Percentiles rank a stretch among this genome's conserved stretches.
phyloP scores from a whole-genome alignment of 2,113 vertebrate species.

The Struthidea cinerea region DNA sequence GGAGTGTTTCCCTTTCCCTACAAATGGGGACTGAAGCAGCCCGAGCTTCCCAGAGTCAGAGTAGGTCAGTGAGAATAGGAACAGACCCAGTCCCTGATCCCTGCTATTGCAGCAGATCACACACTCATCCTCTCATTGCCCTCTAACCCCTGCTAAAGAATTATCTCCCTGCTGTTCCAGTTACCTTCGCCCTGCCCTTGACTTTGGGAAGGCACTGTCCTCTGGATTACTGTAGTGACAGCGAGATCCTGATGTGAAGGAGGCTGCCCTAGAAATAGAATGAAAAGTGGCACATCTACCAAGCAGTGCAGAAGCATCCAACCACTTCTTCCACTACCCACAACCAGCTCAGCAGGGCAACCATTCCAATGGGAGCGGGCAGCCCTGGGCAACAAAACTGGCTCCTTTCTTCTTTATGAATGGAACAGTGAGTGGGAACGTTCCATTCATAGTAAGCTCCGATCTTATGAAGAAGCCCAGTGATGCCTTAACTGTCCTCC shows the following conservation, averaged over 20 bases:
- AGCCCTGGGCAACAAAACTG: neutral
- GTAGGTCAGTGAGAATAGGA: neutral
- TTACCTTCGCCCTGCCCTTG: neutral
- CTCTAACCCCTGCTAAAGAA: neutral
- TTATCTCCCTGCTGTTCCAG: neutral
- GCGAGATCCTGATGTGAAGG: neutral
- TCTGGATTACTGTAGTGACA: neutral
- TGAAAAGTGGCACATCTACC: neutral
- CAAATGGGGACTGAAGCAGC: neutral
- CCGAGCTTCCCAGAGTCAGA: neutral
- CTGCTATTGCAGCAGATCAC: neutral
- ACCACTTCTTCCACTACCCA: neutral
- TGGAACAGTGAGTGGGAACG: neutral
- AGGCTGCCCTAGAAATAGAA: neutral
- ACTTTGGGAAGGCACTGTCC: neutral
- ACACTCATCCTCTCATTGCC: neutral
- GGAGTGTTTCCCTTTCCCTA: neutral
- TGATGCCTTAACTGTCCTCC: too few relatives aligned
- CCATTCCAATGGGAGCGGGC: neutral
- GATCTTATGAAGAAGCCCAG: neutral
- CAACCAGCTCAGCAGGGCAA: neutral
- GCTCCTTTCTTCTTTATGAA: neutral
- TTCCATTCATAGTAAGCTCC: neutral
- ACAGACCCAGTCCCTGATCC: neutral
- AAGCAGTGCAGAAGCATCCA: neutral